These are phyloP conservation scores for Drosophila takahashii DNA, from an alignment of 1,140 invertebrate genomes.

Conservation along the genomic window DNA sequence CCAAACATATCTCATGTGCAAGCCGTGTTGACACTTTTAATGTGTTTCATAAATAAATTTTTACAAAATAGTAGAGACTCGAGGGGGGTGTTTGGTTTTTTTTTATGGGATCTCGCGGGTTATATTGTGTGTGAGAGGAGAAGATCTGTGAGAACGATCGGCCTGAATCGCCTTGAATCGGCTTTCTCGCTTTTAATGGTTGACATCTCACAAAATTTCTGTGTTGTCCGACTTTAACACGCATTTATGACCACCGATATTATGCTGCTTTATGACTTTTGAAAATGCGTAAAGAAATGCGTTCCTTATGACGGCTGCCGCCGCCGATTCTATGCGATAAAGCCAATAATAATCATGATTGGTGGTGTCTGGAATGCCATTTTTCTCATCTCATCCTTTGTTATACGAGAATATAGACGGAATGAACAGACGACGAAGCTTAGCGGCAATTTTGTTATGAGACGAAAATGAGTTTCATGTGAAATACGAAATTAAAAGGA, in stretches of 20 bases:
- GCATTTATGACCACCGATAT: constrained; percentile 63
- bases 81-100: neutral
- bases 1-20: constrained; percentile 75
- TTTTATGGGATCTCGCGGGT: constrained; percentile 3
- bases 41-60: constrained; percentile 80
- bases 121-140: constrained; percentile 1
- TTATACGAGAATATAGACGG: too few species aligned
- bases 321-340: constrained; percentile 43
- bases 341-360: constrained; percentile 76
- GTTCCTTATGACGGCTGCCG: constrained; percentile 34
- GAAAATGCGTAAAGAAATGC: constrained; percentile 54
- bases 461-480: constrained; percentile 55
- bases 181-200: constrained; percentile 57
- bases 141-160: neutral
- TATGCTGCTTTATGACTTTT: constrained; percentile 67
- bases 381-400: constrained; percentile 25
- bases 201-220: constrained; percentile 67
- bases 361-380: constrained; percentile 73
- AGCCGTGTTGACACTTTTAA: constrained; percentile 79
- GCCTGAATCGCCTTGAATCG: constrained; percentile 9
- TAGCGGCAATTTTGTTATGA: constrained; percentile 56
- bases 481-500: constrained; percentile 48
- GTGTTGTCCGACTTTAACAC: constrained; percentile 71
- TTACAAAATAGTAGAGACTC: constrained; percentile 74
- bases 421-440: constrained; percentile 18